Evolutionary conservation across 2,113 vertebrate genomes (phyloP).

Genomic region (Xenus cinereus): DNA sequence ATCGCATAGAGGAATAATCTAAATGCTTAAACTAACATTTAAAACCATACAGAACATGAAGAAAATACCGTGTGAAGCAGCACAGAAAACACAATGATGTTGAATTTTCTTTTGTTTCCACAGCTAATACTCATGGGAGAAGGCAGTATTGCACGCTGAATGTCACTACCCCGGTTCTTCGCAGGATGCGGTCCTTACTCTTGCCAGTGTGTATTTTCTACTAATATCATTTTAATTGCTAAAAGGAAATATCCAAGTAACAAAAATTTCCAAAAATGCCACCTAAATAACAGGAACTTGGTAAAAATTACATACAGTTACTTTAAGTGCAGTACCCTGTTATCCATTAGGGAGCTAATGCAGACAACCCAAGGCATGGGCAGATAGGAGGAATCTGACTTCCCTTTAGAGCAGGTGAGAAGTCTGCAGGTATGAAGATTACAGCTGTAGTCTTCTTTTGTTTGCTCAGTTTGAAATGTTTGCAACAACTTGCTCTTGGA

Average conservation of each 20-base stretch:
- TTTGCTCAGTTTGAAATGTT: not conserved
- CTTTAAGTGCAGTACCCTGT: not conserved
- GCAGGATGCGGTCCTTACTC: not conserved
- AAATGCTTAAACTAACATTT: slow-evolving; percentile 51
- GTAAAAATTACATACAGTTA: not conserved
- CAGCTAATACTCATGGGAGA: not conserved
- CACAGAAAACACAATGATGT: not conserved
- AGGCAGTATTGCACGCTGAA: not conserved
- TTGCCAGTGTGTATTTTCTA: not conserved
- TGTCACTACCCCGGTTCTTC: not conserved
- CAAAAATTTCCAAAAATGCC: not conserved
- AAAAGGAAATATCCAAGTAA: not conserved
- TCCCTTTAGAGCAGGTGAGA: not conserved
- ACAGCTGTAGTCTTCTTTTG: not conserved
- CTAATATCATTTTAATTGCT: not conserved
- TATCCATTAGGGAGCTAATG: not conserved
- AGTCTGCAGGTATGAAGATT: not conserved
- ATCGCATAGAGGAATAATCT: slow-evolving; percentile 30
- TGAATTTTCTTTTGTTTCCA: slow-evolving; percentile 29
- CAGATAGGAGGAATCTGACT: not conserved
- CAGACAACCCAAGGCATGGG: not conserved
- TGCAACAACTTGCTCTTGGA: not conserved
- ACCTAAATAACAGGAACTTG: not conserved
- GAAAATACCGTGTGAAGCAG: slow-evolving; percentile 29
- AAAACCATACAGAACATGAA: slow-evolving; percentile 18